Base-by-base conservation (phyloP, 2,888 invertebrate genomes). In the Patella depressa region DNA sequence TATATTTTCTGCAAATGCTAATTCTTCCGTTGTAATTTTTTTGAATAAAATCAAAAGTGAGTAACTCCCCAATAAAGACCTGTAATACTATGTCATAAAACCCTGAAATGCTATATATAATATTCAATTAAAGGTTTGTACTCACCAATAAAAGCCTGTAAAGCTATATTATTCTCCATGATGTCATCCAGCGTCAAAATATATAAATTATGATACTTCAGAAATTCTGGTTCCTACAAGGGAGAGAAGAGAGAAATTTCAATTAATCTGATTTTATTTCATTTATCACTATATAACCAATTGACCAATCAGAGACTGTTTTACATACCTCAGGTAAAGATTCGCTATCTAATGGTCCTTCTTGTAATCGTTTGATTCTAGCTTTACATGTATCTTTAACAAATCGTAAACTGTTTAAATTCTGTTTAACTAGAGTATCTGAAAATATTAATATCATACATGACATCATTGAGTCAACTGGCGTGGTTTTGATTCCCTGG, bases 391-490 rank as follows among this genome's bases (percentile, higher is more conserved):
- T 94, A 88, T 95, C 95, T 78, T 94, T 94, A 54, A 97, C 94
- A 91, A 96, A 97, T 83, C 95, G 93, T 78, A 98, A 92, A 85
- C 97, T 97, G 77, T 95, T 96, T 71, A 98, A 91, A 90, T 97
- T 96, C 88, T 96, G 96, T 84, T 97, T 96, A 75, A 97, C 95
- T 75, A 94, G 93, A 55, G 95, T 91, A 89, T 96, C 96, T 93
- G 86, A 69, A 85, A 84, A 84, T 71, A 78, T 54, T 17, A 53
- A 71, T 24, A 29, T 24, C 0, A 17, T 17, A n/a, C 34, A 17
- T 17, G n/a, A 29, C 71, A 71, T 11, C 71, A 65, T n/a, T 12
- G 12, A 2, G n/a, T 45, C 15, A 73, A 34, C 34, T 29, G 29
- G 29, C 3, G 29, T 29, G 3, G 3, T 29, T 29, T 29, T 3